Conservation (phyloP, 2,797 vertebrate genomes). For the Gymnoscopelus braueri region DNA sequence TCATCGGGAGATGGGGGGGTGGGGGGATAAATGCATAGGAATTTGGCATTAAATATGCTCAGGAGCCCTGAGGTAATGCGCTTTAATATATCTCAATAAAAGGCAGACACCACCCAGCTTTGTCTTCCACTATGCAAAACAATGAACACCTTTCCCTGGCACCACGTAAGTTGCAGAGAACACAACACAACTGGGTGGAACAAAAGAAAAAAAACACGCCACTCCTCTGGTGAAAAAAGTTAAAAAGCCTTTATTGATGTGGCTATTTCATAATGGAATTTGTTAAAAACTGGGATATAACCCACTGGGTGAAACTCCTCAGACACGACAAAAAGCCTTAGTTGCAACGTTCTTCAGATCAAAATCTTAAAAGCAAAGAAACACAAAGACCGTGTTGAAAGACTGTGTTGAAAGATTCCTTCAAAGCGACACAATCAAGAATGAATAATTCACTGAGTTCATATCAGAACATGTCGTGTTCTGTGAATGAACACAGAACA, state of each 20-base stretch:
- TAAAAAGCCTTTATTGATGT: too few species aligned
- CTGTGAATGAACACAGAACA: slow-evolving; percentile 48
- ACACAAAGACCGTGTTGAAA: slow-evolving; percentile 17
- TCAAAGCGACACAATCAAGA: slow-evolving; percentile 31
- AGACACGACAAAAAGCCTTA: slow-evolving; percentile 52
- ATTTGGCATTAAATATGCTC: slow-evolving; percentile 38
- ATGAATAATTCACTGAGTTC: slow-evolving; percentile 63
- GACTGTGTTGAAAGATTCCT: slow-evolving; percentile 31
- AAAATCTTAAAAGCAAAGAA: slow-evolving; percentile 54
- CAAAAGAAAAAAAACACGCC: too few species aligned
- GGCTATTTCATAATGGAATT: too few species aligned
- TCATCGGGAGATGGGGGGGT: slow-evolving; percentile 18
- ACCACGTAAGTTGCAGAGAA: slow-evolving; percentile 40
- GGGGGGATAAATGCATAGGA: slow-evolving; percentile 20
- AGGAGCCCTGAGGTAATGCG: slow-evolving; percentile 45
- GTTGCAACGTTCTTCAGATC: slow-evolving; percentile 47
- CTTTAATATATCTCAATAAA: slow-evolving; percentile 56
- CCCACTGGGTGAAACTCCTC: slow-evolving; percentile 25
- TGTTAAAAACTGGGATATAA: too few species aligned
- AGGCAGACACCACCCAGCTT: slow-evolving; percentile 32
- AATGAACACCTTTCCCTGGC: slow-evolving; percentile 33
- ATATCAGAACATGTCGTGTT: slow-evolving; percentile 57
- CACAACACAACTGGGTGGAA: slow-evolving; percentile 35
- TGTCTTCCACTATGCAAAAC: slow-evolving; percentile 42
- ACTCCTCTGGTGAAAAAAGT: too few species aligned